Conservation (phyloP, 2,113 vertebrate species). For the Callocephalon fimbriatum region DNA sequence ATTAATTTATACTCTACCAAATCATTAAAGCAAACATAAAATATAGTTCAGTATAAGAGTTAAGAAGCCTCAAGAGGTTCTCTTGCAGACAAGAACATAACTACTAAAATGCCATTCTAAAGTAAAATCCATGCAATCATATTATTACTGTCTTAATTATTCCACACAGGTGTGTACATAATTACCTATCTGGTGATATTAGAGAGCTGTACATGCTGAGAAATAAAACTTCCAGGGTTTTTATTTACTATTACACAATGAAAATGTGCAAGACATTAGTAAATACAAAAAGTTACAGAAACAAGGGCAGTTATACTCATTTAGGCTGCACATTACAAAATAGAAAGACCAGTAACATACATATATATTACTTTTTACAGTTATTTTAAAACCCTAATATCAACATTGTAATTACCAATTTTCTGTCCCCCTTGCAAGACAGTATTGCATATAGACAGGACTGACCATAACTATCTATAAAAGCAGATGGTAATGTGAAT, state of each 20-base stretch:
- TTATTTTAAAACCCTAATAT: not conserved
- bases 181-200: not conserved
- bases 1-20: not conserved
- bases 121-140: not conserved
- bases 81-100: not conserved
- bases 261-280: not conserved
- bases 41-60: not conserved
- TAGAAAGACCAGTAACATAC: not conserved
- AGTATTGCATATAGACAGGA: fast-evolving
- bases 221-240: not conserved
- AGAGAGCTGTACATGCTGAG: not conserved
- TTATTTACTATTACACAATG: not conserved
- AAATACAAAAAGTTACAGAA: not conserved
- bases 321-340: not conserved
- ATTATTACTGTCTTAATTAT: not conserved
- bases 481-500: not conserved
- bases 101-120: not conserved
- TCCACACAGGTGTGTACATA: not conserved
- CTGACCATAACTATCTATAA: not conserved
- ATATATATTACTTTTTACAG: not conserved
- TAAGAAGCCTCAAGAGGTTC: not conserved
- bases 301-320: not conserved
- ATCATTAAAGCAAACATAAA: not conserved
- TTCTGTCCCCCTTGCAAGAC: not conserved
- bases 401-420: not conserved